These are phyloP conservation scores for Eristalinus aeneus DNA, from an alignment of 2,888 invertebrate genomes.

Conservation along the genomic window DNA sequence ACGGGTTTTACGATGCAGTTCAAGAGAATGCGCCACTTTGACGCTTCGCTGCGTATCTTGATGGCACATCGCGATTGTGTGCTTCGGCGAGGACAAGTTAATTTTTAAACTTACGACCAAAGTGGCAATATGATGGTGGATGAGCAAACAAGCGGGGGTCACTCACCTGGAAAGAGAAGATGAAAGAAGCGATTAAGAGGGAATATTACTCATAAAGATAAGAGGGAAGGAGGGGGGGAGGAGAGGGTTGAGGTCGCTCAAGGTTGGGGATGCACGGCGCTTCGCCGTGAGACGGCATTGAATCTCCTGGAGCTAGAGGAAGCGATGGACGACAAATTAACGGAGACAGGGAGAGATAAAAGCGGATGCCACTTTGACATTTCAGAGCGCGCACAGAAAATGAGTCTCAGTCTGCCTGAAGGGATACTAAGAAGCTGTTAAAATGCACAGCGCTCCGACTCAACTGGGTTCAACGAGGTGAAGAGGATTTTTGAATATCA, in stretches of 20 bases:
- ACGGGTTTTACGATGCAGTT: conserved; percentile 36
- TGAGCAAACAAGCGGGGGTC: conserved; percentile 25
- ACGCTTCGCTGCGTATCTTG: conserved; percentile 49
- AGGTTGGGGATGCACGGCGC: background rate
- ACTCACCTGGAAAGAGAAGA: conserved; percentile 61
- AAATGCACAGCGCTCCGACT: too few species aligned
- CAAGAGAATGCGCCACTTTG: conserved; percentile 52
- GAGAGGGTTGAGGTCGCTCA: background rate
- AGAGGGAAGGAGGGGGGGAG: background rate
- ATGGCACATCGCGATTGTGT: conserved; percentile 27
- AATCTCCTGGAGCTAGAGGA: background rate
- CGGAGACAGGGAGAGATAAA: background rate
- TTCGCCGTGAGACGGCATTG: background rate
- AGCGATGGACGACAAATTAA: background rate
- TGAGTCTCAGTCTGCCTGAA: background rate
- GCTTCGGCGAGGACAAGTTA: conserved; percentile 29
- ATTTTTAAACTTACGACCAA: conserved; percentile 54
- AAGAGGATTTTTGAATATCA: too few species aligned
- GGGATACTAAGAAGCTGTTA: background rate
- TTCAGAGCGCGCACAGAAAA: too few species aligned
- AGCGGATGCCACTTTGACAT: background rate
- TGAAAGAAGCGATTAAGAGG: conserved; percentile 5
- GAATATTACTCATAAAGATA: conserved; percentile 1
- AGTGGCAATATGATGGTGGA: conserved; percentile 42
- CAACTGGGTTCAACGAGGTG: too few species aligned